Base-by-base conservation (phyloP, 2,888 invertebrate genomes). In the Noctua janthina region DNA sequence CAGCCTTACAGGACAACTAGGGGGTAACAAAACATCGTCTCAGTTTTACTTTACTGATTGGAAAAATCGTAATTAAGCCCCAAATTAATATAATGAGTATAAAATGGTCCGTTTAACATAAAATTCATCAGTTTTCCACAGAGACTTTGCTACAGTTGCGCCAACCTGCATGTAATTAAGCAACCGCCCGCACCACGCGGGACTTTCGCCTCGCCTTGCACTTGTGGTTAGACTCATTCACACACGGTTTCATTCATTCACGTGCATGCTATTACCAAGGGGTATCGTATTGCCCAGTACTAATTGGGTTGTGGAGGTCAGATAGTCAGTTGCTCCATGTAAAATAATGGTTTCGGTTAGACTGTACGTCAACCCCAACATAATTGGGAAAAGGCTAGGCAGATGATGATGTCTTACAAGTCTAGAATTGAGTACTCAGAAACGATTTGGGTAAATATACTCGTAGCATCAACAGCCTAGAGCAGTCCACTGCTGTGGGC, bases 131-230 rank as follows among this genome's bases (percentile, higher is more conserved):
- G 75, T 64, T 68, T 15, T 46, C 13, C 17, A 49, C 54, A 29
- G 23, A 74, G 71, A 70, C 46, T 72, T 62, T 43, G 39, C n/a
- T 11, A 54, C 17, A 13, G 56, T 79, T 75, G 75, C 75, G 72
- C 84, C 64, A 75, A 74, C n/a, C 35, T 29, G 70, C 77, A 76
- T 74, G 39, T 78, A 35, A 29, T 78, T 35, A 75, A 66, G 79
- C 68, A 46, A 83, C 67, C 29, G 23, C 43, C 39, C 17, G 49
- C 59, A 39, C 67, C 68, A 46, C 64, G 56, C 51, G 20, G 46
- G 46, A 80, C 81, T 84, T 84, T 80, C 76, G 66, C 83, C 54
- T 29, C 39, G 66, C 29, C 54, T 62, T 49, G 13, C 80, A 76
- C 51, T 76, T 66, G 66, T 7, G 54, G 54, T 66, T 62, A 17